Evolutionary conservation across 1,140 invertebrate genomes (phyloP).

Genomic region (Amphibalanus amphitrite): DNA sequence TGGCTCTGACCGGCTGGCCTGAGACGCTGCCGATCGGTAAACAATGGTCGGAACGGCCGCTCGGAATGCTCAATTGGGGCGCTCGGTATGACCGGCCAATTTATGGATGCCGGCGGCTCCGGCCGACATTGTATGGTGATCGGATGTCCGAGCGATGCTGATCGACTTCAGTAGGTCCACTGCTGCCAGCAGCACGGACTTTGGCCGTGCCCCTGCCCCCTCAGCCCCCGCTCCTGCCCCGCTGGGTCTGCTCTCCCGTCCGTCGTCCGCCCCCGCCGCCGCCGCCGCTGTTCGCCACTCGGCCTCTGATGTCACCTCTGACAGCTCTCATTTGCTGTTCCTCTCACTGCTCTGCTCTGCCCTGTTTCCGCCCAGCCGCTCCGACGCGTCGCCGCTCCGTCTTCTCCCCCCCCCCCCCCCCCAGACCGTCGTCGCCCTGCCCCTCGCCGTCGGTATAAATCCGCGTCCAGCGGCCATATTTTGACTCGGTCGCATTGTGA

Average conservation of each 20-base stretch:
- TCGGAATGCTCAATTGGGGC: neutral
- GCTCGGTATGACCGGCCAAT: neutral
- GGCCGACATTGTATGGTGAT: neutral
- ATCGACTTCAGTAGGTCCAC: too few species aligned
- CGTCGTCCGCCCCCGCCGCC: too few species aligned
- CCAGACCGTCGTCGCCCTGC: too few species aligned
- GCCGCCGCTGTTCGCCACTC: too few species aligned
- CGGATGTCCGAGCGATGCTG: neutral
- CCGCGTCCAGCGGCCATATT: neutral
- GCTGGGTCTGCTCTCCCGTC: too few species aligned
- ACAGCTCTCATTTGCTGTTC: neutral
- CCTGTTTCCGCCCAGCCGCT: neutral
- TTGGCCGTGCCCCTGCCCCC: too few species aligned
- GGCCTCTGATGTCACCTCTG: too few species aligned
- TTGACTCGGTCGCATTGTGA: neutral
- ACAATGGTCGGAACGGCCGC: neutral
- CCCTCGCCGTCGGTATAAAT: neutral
- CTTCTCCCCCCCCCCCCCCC: neutral
- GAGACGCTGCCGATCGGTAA: neutral
- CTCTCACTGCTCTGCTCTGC: neutral
- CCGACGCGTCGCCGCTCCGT: neutral
- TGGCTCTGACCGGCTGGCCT: too few species aligned
- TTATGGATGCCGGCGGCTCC: neutral
- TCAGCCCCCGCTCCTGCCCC: too few species aligned
- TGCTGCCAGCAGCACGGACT: too few species aligned